phyloP scores from a whole-genome alignment of 1,140 invertebrate genomes.

The Tetranychus cinnabarinus region DNA sequence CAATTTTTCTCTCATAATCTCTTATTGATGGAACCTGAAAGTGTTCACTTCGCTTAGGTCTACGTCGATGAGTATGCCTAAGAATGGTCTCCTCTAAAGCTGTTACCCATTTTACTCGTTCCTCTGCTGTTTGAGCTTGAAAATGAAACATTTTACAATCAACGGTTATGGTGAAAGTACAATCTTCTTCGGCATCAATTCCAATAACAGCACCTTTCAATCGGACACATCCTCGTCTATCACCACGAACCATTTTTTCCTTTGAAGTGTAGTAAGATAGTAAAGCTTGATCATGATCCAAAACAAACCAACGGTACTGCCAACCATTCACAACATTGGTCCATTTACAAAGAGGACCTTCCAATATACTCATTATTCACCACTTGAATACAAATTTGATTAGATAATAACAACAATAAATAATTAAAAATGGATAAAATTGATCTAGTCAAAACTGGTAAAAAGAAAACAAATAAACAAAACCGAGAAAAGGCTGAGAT shows the following conservation, averaged over 20 bases:
- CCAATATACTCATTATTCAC: conserved; percentile 18
- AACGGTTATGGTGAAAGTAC: conserved; percentile 94
- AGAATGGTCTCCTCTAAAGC: conserved; percentile 80
- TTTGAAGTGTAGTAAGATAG: conserved; percentile 95
- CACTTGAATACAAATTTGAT: no score
- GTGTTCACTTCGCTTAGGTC: conserved; percentile 4
- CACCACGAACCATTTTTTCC: conserved; percentile 94
- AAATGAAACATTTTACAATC: conserved; percentile 98
- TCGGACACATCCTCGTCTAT: conserved; percentile 78
- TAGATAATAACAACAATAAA: no score
- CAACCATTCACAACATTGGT: conserved; percentile 99
- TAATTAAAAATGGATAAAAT: no score
- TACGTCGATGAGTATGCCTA: conserved; percentile 33
- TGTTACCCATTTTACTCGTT: conserved; percentile 82
- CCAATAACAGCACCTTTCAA: conserved; percentile 77
- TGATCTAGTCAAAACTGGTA: no score
- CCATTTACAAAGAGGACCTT: conserved; percentile 98
- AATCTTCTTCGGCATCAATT: conserved; percentile 96
- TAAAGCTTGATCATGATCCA: conserved; percentile 81
- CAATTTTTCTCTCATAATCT: conserved; percentile 69
- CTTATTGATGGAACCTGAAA: conserved; percentile 30
- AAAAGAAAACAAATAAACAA: no score
- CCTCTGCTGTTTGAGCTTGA: conserved; percentile 73
- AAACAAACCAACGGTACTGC: conserved; percentile 97
- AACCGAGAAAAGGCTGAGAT: no score